phyloP scores from a whole-genome alignment of 2,797 vertebrate species.

The Myripristis murdjan region DNA sequence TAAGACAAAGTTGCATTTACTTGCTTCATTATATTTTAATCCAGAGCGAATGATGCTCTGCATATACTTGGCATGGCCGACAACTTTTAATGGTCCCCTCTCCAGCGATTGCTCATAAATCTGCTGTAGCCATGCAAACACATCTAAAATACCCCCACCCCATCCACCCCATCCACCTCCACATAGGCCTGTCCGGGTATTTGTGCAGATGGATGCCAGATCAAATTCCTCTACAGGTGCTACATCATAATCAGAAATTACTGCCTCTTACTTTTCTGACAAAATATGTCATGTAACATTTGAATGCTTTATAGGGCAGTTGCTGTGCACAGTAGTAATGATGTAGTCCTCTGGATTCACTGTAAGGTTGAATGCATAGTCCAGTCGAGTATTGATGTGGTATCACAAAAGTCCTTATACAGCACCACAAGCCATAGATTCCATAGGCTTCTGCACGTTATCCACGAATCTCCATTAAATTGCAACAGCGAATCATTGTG shows the following conservation, averaged over 20 bases:
- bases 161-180: constrained; percentile 37
- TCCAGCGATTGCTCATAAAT: constrained; percentile 62
- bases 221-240: constrained; percentile 68
- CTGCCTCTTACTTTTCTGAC: constrained; percentile 33
- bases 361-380: constrained; percentile 33
- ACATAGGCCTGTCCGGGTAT: constrained; percentile 33
- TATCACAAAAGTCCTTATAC: background rate
- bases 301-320: constrained; percentile 39
- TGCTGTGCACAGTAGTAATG: constrained; percentile 12
- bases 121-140: constrained; percentile 36
- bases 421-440: background rate
- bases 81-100: constrained; percentile 62
- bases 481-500: constrained; percentile 34
- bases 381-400: background rate
- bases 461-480: constrained; percentile 23
- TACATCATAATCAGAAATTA: constrained; percentile 58
- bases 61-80: constrained; percentile 61
- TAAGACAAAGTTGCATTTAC: constrained; percentile 86
- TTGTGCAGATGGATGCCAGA: constrained; percentile 57
- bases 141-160: constrained; percentile 48
- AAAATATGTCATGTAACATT: constrained; percentile 38
- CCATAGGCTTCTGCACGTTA: background rate
- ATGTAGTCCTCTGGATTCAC: constrained; percentile 7
- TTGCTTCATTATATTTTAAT: constrained; percentile 88
- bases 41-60: constrained; percentile 74